These are phyloP conservation scores for Phalangium opilio DNA, from an alignment of 2,888 invertebrate genomes.

Conservation along the genomic window DNA sequence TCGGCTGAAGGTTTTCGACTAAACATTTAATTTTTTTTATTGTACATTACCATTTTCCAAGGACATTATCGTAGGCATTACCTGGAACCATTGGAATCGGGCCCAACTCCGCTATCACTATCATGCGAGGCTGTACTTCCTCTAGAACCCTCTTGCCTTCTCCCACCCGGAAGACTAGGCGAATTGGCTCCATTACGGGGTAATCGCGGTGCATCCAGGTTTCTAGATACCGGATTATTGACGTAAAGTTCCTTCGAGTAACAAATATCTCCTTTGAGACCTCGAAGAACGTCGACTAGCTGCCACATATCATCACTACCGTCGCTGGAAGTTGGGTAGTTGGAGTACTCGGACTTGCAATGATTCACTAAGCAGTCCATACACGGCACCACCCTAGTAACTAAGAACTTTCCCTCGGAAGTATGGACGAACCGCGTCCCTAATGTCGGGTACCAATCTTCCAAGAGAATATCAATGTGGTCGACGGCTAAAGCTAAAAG, in stretches of 20 bases:
- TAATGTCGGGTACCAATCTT: conserved; percentile 95
- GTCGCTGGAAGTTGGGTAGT: conserved; percentile 25
- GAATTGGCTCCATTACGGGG: no score
- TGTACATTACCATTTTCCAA: not conserved
- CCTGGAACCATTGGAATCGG: conserved; percentile 57
- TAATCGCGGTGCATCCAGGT: conserved; percentile 3
- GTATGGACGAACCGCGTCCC: conserved; percentile 96
- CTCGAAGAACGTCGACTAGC: conserved; percentile 12
- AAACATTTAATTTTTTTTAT: conserved; percentile 3
- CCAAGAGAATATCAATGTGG: conserved; percentile 84
- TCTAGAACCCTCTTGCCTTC: conserved; percentile 22
- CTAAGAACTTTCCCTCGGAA: conserved; percentile 83
- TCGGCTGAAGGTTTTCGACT: conserved; percentile 67
- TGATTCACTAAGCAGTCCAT: conserved; percentile 53
- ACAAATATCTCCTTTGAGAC: conserved; percentile 12
- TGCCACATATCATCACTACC: conserved; percentile 19
- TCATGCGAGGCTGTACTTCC: conserved; percentile 47
- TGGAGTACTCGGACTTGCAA: conserved; percentile 26
- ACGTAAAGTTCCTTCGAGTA: conserved; percentile 7
- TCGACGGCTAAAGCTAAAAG: conserved; percentile 76
- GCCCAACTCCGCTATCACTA: conserved; percentile 66
- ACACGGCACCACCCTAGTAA: conserved; percentile 84
- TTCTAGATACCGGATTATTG: not conserved
- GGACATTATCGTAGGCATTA: conserved; percentile 12
- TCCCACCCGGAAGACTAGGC: conserved; percentile 11